These are phyloP conservation scores for Spea bombifrons DNA, from an alignment of 2,113 vertebrate genomes.

Conservation along the genomic window DNA sequence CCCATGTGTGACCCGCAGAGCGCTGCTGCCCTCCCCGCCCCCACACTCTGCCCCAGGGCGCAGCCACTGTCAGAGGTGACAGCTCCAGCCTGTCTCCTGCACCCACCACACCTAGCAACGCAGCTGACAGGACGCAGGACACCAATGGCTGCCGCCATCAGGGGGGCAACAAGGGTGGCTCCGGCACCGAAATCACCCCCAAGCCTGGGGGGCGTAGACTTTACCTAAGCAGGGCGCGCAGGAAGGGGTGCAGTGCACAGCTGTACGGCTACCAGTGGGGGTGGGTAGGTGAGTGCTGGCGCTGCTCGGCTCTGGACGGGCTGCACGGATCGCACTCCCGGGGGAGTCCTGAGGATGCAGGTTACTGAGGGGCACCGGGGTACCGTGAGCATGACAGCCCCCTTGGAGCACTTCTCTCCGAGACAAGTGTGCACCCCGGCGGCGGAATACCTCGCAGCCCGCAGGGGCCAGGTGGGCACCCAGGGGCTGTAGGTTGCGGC, in stretches of 20 bases:
- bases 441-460: background rate
- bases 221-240: constrained; percentile 12
- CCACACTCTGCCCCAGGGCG: constrained; percentile 13
- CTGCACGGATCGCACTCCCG: background rate
- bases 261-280: background rate
- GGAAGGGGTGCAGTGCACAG: constrained; percentile 1
- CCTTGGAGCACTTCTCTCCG: background rate
- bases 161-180: constrained; percentile 51
- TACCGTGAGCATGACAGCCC: background rate
- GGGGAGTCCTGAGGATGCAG: background rate
- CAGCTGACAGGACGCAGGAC: constrained; percentile 75
- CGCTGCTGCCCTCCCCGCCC: background rate
- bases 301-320: background rate
- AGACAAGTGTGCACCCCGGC: background rate
- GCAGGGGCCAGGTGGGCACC: background rate
- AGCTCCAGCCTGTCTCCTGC: constrained; percentile 30
- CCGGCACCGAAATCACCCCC: constrained; percentile 17
- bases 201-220: constrained; percentile 43
- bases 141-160: constrained; percentile 55
- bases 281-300: background rate
- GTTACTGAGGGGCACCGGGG: background rate
- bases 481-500: background rate
- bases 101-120: constrained; percentile 78
- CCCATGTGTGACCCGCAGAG: constrained; percentile 5
- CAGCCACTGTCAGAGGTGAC: constrained; percentile 20